Evolutionary conservation across 2,113 vertebrate species (phyloP).

Genomic region (Irena cyanogastra): DNA sequence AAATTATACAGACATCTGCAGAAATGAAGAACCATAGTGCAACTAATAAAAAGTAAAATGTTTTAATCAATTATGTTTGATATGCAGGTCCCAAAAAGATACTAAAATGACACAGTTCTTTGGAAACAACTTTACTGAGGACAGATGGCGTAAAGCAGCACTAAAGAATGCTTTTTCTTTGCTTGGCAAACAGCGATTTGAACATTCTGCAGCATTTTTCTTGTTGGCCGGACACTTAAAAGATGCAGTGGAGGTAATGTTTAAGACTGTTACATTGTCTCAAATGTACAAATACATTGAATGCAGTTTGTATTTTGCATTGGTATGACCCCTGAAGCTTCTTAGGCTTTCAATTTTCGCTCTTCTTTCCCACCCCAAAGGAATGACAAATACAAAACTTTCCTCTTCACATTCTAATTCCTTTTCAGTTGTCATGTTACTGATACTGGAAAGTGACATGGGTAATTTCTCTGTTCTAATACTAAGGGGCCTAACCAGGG

Average conservation of each 20-base stretch:
- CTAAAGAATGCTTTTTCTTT: conserved; percentile 97
- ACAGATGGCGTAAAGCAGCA: conserved; percentile 94
- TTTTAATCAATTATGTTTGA: background rate
- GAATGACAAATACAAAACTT: background rate
- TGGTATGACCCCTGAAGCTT: background rate
- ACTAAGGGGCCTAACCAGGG: background rate
- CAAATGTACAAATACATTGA: background rate
- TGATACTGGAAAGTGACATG: background rate
- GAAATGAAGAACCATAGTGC: background rate
- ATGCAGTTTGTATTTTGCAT: background rate
- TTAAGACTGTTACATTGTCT: background rate
- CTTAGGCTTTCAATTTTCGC: background rate
- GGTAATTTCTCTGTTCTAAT: background rate
- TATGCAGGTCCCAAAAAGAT: conserved; percentile 86
- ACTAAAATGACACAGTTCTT: conserved; percentile 96
- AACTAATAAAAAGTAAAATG: background rate
- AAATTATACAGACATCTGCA: background rate
- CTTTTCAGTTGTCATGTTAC: background rate
- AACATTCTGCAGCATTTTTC: conserved; percentile 96
- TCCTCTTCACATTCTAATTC: background rate
- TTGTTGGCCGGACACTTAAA: conserved; percentile 92
- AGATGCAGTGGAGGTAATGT: conserved; percentile 93
- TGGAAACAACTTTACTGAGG: conserved; percentile 93
- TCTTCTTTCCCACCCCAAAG: too few relatives aligned
- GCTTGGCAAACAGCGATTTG: conserved; percentile 95